phyloP scores from a whole-genome alignment of 2,113 vertebrate species.

The Paratilapia polleni region DNA sequence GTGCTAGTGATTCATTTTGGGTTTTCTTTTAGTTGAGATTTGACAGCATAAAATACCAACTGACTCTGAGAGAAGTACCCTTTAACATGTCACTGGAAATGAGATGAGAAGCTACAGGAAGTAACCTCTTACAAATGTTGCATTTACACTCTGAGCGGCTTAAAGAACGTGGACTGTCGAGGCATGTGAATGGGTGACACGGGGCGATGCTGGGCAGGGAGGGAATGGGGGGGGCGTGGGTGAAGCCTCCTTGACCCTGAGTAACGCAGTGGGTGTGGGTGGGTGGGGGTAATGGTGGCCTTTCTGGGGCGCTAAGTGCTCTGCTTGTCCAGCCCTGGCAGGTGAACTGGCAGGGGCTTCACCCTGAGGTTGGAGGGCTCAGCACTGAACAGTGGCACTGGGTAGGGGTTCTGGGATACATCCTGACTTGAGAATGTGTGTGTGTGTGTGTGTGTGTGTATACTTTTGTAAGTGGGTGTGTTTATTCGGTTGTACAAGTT shows the following conservation, averaged over 20 bases:
- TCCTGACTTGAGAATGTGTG: constrained; percentile 32
- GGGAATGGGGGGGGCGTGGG: constrained; percentile 40
- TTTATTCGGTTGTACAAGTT: constrained; percentile 59
- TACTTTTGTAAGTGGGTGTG: constrained; percentile 32
- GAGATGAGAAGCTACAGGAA: constrained; percentile 39
- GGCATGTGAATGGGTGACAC: constrained; percentile 52
- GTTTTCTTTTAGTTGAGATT: neutral
- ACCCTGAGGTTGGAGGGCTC: constrained; percentile 77
- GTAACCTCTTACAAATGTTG: constrained; percentile 42
- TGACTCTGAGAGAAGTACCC: constrained; percentile 8
- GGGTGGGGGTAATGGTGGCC: constrained; percentile 57
- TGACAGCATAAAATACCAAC: constrained; percentile 5
- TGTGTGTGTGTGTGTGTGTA: neutral
- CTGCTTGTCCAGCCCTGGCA: constrained; percentile 77
- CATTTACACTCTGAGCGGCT: constrained; percentile 38
- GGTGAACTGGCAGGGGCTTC: constrained; percentile 81
- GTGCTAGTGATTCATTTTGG: constrained; percentile 6
- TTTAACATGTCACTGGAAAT: constrained; percentile 27
- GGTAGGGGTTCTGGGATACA: constrained; percentile 56
- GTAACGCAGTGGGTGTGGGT: constrained; percentile 53
- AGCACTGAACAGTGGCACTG: constrained; percentile 57
- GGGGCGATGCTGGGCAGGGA: constrained; percentile 49
- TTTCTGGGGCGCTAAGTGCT: constrained; percentile 71
- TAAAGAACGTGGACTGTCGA: constrained; percentile 42
- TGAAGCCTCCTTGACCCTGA: constrained; percentile 76